phyloP scores from a whole-genome alignment of 2,113 vertebrate species.

The Urocitellus parryii region DNA sequence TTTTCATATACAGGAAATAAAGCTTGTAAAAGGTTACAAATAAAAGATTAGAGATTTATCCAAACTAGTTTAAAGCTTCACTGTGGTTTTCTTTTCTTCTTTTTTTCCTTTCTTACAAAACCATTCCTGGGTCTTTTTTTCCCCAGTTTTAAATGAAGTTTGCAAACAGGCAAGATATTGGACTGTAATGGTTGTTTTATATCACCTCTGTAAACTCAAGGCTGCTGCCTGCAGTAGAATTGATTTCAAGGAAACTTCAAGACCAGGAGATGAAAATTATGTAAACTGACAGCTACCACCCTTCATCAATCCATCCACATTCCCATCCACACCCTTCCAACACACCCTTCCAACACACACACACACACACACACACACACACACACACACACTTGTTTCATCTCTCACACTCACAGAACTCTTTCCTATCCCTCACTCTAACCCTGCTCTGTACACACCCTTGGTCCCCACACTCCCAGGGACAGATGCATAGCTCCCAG shows the following conservation, averaged over 20 bases:
- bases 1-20: constrained; percentile 88
- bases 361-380: constrained; percentile 57
- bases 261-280: constrained; percentile 83
- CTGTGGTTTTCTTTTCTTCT: constrained; percentile 86
- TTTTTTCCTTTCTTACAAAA: constrained; percentile 83
- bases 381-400: neutral
- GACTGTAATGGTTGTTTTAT: constrained; percentile 83
- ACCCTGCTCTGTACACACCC: constrained; percentile 63
- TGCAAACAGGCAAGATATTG: constrained; percentile 85
- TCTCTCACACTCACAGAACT: constrained; percentile 52
- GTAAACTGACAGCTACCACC: constrained; percentile 79
- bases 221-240: constrained; percentile 82
- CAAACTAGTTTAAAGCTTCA: constrained; percentile 86
- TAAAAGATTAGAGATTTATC: constrained; percentile 86
- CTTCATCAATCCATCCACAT: constrained; percentile 59
- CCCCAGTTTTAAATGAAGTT: constrained; percentile 85
- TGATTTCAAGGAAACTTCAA: constrained; percentile 84
- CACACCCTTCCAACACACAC: constrained; percentile 51
- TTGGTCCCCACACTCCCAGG: constrained; percentile 42
- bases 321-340: constrained; percentile 37
- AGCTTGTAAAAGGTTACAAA: constrained; percentile 88
- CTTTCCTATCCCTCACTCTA: constrained; percentile 37
- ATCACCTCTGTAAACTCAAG: constrained; percentile 79
- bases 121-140: constrained; percentile 77
- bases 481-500: constrained; percentile 42